Percentiles rank a stretch among this genome's conserved stretches.
Evolutionary conservation across 2,888 invertebrate genomes (phyloP).

Genomic region (Nephrotoma appendiculata): DNA sequence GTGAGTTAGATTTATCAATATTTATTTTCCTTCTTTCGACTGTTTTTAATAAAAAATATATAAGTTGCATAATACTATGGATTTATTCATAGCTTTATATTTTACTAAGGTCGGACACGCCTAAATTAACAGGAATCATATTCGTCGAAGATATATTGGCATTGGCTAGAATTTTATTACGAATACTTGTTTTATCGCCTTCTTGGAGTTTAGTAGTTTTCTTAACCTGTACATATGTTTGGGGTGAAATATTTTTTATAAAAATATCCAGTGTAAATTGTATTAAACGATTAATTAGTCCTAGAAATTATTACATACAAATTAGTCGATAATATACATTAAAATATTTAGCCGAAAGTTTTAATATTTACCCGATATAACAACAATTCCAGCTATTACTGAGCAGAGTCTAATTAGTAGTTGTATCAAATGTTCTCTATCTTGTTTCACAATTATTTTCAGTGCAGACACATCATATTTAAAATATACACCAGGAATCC

Average conservation of each 20-base stretch:
- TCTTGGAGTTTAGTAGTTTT: background rate
- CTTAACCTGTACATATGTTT: background rate
- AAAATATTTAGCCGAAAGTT: background rate
- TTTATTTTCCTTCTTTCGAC: too few species aligned
- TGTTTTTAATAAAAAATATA: too few species aligned
- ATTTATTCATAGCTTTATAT: too few species aligned
- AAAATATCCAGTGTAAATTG: background rate
- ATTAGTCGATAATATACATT: background rate
- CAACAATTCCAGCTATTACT: slow-evolving; percentile 83
- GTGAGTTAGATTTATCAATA: too few species aligned
- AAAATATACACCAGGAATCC: slow-evolving; percentile 86
- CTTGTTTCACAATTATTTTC: slow-evolving; percentile 68
- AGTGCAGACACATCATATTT: slow-evolving; percentile 90
- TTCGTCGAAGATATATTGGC: background rate
- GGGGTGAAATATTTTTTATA: background rate
- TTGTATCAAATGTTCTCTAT: slow-evolving; percentile 59
- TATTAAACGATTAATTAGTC: background rate
- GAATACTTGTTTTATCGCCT: background rate
- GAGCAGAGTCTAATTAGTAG: slow-evolving; percentile 82
- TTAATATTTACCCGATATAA: slow-evolving; percentile 49
- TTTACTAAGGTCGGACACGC: background rate
- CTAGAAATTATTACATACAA: background rate
- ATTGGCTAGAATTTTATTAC: background rate
- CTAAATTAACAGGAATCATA: background rate
- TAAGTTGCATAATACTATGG: too few species aligned